Evolutionary conservation across 2,797 vertebrate species (phyloP).

Genomic region (Notolabrus celidotus): DNA sequence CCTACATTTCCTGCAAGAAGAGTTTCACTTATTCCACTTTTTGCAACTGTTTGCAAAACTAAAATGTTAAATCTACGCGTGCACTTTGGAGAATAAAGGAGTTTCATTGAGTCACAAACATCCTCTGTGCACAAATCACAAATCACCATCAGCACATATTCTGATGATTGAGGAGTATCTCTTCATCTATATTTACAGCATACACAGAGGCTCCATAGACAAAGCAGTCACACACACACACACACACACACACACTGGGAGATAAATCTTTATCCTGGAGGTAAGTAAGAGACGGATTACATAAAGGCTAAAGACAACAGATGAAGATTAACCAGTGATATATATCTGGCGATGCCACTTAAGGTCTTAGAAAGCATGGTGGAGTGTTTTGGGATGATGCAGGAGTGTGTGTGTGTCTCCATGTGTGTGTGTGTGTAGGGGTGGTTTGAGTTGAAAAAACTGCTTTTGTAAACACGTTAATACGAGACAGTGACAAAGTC

Average conservation of each 20-base stretch:
- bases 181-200: conserved; percentile 2
- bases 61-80: neutral
- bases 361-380: neutral
- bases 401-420: no score
- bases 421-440: no score
- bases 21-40: neutral
- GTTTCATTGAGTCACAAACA: no score
- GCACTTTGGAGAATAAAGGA: no score
- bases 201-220: neutral
- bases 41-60: neutral
- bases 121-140: no score
- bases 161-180: neutral
- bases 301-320: conserved; percentile 48
- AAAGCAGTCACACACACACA: conserved; percentile 32
- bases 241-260: neutral
- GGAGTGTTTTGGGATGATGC: neutral
- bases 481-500: conserved; percentile 9
- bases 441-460: neutral
- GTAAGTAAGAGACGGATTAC: conserved; percentile 46
- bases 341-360: conserved; percentile 46
- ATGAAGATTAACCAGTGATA: conserved; percentile 32
- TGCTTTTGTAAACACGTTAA: conserved; percentile 7
- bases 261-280: conserved; percentile 38
- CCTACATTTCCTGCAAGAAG: neutral
- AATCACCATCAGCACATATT: no score